Evolutionary conservation across 2,888 invertebrate genomes (phyloP).

Genomic region (Anarsia innoxiella): DNA sequence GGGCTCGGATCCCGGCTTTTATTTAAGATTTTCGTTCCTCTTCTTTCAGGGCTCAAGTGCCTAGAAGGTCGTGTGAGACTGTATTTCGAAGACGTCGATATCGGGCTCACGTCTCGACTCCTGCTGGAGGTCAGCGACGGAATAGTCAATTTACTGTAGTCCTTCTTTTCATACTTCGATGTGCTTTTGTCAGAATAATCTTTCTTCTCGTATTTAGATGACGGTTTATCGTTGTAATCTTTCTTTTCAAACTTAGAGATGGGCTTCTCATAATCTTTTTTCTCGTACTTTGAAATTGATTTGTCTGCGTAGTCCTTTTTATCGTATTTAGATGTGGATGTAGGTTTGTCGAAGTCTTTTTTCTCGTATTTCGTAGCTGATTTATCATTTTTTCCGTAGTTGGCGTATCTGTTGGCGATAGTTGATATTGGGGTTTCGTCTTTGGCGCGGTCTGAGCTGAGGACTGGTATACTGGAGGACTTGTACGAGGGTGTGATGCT

Average conservation of each 20-base stretch:
- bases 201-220: constrained; percentile 56
- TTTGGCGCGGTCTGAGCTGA: constrained; percentile 48
- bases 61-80: constrained; percentile 56
- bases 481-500: constrained; percentile 57
- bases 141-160: constrained; percentile 54
- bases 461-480: constrained; percentile 65
- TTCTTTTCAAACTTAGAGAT: constrained; percentile 24
- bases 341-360: constrained; percentile 15
- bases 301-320: constrained; percentile 25
- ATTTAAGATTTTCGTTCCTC: constrained; percentile 50
- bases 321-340: constrained; percentile 24
- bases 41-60: constrained; percentile 68
- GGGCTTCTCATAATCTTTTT: constrained; percentile 14
- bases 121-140: constrained; percentile 46
- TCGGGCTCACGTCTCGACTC: constrained; percentile 76
- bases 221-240: constrained; percentile 26
- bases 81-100: constrained; percentile 56
- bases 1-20: constrained; percentile 76
- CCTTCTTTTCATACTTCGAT: constrained; percentile 36
- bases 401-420: constrained; percentile 59
- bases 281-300: constrained; percentile 43
- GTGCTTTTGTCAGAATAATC: constrained; percentile 50
- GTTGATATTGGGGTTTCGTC: constrained; percentile 61
- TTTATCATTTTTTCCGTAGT: constrained; percentile 34
- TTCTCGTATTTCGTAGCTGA: constrained; percentile 23